phyloP scores from a whole-genome alignment of 1,140 invertebrate species.

The Drosophila sproati region DNA sequence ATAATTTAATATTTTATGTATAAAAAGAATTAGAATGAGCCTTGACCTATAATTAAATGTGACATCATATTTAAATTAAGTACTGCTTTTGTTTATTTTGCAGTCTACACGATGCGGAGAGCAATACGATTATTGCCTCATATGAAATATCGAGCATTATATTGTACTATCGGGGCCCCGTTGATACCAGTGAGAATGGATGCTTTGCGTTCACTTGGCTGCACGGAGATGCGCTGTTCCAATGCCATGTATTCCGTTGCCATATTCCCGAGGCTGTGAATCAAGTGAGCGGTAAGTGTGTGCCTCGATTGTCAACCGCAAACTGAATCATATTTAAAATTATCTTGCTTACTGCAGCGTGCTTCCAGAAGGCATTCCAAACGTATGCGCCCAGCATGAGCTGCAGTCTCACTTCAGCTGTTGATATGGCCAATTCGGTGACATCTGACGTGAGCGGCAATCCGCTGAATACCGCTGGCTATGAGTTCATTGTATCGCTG shows the following conservation, averaged over 20 bases:
- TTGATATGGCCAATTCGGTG: conserved; percentile 80
- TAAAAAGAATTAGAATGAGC: too few relatives aligned
- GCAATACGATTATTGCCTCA: conserved; percentile 92
- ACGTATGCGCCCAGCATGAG: conserved; percentile 91
- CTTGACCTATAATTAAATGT: too few relatives aligned
- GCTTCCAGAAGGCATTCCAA: conserved; percentile 96
- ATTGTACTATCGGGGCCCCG: conserved; percentile 96
- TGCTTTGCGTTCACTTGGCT: conserved; percentile 99
- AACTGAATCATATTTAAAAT: conserved; percentile 18
- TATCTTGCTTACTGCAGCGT: conserved; percentile 86
- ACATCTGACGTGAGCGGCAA: conserved; percentile 85
- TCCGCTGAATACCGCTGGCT: conserved; percentile 78
- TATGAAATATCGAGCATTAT: conserved; percentile 97
- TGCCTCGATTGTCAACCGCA: not conserved
- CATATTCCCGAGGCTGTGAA: conserved; percentile 97
- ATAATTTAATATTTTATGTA: too few relatives aligned
- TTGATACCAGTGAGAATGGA: conserved; percentile 91
- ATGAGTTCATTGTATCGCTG: conserved; percentile 86
- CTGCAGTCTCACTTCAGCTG: conserved; percentile 86
- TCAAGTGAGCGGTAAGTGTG: conserved; percentile 88
- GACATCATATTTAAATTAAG: too few relatives aligned
- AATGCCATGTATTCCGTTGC: conserved; percentile 98
- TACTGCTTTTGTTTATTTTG: not conserved
- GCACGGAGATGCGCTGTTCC: conserved; percentile 96
- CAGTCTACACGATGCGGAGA: conserved; percentile 94